Evolutionary conservation across 1,140 invertebrate species (phyloP).

Genomic region (Eufriesea mexicana): DNA sequence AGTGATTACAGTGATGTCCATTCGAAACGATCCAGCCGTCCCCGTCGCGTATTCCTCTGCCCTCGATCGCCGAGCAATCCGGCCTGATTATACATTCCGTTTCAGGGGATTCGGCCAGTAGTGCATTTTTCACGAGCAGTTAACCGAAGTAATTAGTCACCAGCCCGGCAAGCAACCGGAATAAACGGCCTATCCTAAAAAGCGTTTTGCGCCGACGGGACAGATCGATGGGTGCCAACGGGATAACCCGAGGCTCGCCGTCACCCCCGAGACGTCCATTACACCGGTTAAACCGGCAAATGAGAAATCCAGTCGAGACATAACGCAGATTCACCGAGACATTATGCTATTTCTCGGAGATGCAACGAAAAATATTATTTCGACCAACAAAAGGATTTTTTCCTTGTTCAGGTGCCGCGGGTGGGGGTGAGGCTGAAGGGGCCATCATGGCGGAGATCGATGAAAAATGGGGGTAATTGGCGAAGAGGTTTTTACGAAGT

Average conservation of each 20-base stretch:
- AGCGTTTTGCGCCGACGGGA: constrained; percentile 43
- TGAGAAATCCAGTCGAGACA: constrained; percentile 8
- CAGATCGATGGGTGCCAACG: constrained; percentile 54
- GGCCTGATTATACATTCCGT: constrained; percentile 69
- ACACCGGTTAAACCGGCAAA: constrained; percentile 4
- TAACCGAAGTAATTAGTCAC: constrained; percentile 69
- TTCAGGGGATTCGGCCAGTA: constrained; percentile 69
- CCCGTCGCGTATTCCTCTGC: constrained; percentile 45
- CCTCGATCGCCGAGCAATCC: constrained; percentile 54
- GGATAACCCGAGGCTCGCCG: constrained; percentile 19
- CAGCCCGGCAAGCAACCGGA: constrained; percentile 62
- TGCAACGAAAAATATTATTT: no score
- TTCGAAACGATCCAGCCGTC: constrained; percentile 50
- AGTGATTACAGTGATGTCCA: constrained; percentile 71
- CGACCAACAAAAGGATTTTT: no score
- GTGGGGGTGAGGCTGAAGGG: no score
- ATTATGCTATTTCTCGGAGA: no score
- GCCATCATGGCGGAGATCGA: no score
- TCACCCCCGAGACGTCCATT: constrained; percentile 56
- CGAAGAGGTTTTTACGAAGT: no score
- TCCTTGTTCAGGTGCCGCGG: no score
- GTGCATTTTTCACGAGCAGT: constrained; percentile 72
- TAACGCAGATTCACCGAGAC: background rate
- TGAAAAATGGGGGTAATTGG: no score
- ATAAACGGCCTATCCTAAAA: constrained; percentile 57